These are phyloP conservation scores for Norana najaformis DNA, from an alignment of 2,888 invertebrate species.

Conservation along the genomic window DNA sequence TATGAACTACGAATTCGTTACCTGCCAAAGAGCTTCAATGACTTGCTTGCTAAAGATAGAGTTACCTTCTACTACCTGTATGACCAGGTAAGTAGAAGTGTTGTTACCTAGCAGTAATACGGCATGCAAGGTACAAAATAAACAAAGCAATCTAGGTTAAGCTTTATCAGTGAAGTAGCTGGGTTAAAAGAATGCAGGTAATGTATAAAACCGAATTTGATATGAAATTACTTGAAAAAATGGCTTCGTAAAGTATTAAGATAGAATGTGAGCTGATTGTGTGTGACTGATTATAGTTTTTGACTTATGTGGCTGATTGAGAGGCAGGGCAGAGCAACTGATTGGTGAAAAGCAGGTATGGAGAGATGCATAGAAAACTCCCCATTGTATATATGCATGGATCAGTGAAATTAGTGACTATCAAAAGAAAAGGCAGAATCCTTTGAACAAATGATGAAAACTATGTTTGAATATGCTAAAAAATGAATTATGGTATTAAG, in stretches of 20 bases:
- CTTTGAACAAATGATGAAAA: not conserved
- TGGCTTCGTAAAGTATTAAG: not conserved
- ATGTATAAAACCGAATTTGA: not conserved
- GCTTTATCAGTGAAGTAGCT: not conserved
- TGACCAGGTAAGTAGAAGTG: conserved; percentile 77
- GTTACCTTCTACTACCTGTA: conserved; percentile 94
- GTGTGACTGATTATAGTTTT: not conserved
- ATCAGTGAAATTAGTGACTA: not conserved
- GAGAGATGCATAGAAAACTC: not conserved
- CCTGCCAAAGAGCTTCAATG: conserved; percentile 83
- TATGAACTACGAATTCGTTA: conserved; percentile 91
- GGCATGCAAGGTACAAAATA: not conserved
- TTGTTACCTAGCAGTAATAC: not conserved
- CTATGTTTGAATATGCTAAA: not conserved
- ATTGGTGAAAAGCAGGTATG: not conserved
- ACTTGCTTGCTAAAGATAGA: conserved; percentile 86
- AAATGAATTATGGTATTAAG: not conserved
- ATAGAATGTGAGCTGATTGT: not conserved
- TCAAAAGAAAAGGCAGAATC: not conserved
- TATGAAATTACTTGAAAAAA: not conserved
- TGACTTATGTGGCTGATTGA: not conserved
- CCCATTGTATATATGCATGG: not conserved
- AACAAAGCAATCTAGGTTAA: not conserved
- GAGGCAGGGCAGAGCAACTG: not conserved
- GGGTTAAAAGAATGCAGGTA: not conserved